Evolutionary conservation across 2,888 invertebrate species (phyloP).

Genomic region (Drosophila percnosoma): DNA sequence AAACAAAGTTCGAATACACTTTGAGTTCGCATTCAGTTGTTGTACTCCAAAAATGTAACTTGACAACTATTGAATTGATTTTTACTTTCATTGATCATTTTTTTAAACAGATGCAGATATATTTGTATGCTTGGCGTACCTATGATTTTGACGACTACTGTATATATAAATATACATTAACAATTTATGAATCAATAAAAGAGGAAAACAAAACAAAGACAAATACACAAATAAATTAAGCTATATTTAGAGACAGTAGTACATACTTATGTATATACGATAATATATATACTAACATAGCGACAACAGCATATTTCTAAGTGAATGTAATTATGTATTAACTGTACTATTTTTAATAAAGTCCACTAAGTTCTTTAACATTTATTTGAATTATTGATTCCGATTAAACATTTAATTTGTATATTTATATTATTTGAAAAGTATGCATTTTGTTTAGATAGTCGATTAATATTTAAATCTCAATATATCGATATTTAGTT

Average conservation of each 20-base stretch:
- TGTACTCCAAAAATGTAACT: not conserved
- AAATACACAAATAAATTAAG: slow-evolving; percentile 3
- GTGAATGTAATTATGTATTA: slow-evolving; percentile 18
- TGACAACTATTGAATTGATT: not conserved
- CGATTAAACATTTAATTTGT: not conserved
- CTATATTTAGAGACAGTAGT: slow-evolving; percentile 4
- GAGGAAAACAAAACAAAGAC: not conserved
- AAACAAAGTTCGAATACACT: not conserved
- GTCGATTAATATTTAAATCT: not conserved
- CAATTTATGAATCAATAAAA: slow-evolving; percentile 1
- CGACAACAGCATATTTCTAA: slow-evolving; percentile 12
- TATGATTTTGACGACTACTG: slow-evolving; percentile 6
- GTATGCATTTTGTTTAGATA: not conserved
- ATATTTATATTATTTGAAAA: not conserved
- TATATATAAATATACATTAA: slow-evolving; percentile 5
- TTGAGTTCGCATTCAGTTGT: not conserved
- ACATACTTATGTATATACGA: slow-evolving; percentile 15
- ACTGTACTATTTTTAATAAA: slow-evolving; percentile 26
- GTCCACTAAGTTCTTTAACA: slow-evolving; percentile 13
- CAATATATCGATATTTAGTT: not conserved
- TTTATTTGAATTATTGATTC: not conserved
- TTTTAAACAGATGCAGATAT: not conserved
- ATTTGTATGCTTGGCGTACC: not conserved
- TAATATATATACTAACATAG: slow-evolving; percentile 3
- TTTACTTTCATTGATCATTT: not conserved